A percentile compares a stretch with the other conserved stretches of the same genome.
These are phyloP conservation scores for Conistra vaccinii DNA, from an alignment of 2,888 invertebrate genomes.

Conservation along the genomic window DNA sequence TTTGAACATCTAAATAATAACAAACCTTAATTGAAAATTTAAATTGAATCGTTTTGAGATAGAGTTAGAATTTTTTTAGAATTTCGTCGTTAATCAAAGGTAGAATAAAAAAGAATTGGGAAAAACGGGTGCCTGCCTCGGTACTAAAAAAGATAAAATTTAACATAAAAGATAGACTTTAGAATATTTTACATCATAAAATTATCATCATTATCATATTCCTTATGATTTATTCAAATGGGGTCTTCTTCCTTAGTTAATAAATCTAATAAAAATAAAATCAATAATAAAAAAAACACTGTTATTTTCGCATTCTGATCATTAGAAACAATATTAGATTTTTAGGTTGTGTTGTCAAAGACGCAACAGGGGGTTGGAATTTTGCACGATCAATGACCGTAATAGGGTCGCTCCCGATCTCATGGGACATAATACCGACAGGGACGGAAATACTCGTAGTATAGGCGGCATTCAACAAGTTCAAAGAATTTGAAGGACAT, in stretches of 20 bases:
- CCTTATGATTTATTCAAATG: background rate
- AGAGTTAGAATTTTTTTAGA: background rate
- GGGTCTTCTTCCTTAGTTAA: background rate
- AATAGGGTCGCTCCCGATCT: constrained; percentile 24
- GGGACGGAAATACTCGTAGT: constrained; percentile 8
- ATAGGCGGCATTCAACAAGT: constrained; percentile 50
- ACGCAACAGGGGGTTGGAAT: constrained; percentile 21
- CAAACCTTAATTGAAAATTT: constrained; percentile 1
- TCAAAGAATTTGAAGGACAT: constrained; percentile 17
- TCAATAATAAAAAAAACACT: background rate
- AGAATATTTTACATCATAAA: background rate
- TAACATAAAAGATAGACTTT: background rate
- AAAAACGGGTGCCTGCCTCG: background rate
- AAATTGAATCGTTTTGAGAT: background rate
- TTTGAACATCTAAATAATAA: background rate
- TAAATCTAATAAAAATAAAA: background rate
- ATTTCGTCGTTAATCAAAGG: background rate
- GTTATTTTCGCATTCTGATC: background rate
- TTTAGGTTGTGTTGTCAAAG: constrained; percentile 1
- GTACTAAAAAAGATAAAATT: background rate
- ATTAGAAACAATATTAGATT: constrained; percentile 5
- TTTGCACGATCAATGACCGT: constrained; percentile 35
- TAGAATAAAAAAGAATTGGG: background rate
- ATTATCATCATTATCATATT: background rate
- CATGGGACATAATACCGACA: constrained; percentile 12